Percentiles rank a stretch among this genome's conserved stretches.
These are phyloP conservation scores for Sphyrna mokarran DNA, from an alignment of 2,113 vertebrate genomes.

Conservation along the genomic window DNA sequence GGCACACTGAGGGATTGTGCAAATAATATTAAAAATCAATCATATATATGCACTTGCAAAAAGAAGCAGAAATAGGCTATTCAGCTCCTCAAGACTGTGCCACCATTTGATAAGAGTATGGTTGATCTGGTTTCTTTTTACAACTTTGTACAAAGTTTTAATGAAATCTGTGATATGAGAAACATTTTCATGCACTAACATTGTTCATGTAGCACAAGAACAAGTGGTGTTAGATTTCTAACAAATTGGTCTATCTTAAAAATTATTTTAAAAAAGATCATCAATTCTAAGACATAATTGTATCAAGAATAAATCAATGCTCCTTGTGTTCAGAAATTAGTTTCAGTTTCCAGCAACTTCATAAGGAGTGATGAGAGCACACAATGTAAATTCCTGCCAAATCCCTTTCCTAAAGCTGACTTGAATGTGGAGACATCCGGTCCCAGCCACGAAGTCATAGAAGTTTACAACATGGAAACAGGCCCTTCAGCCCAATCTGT, in stretches of 20 bases:
- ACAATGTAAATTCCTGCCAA: background rate
- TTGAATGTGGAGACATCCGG: too few relatives aligned
- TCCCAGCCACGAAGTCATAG: too few relatives aligned
- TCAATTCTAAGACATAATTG: background rate
- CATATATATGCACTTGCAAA: too few relatives aligned
- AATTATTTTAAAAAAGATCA: background rate
- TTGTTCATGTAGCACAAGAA: too few relatives aligned
- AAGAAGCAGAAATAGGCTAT: too few relatives aligned
- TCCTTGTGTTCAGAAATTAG: background rate
- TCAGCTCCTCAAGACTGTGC: too few relatives aligned
- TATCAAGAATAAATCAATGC: background rate
- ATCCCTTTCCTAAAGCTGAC: too few relatives aligned
- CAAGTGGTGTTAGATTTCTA: background rate
- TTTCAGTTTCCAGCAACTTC: background rate
- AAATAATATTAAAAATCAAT: too few relatives aligned
- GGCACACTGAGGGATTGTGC: too few relatives aligned
- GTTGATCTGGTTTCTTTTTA: background rate
- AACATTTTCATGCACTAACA: background rate
- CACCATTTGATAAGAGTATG: too few relatives aligned
- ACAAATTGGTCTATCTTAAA: background rate
- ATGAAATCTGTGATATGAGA: background rate
- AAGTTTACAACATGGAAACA: too few relatives aligned
- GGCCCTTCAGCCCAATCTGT: too few relatives aligned
- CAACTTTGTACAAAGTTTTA: background rate
- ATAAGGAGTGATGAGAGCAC: background rate